Evolutionary conservation across 2,113 vertebrate species (phyloP), one percentile per base, ranked within the genome.

Genomic region (Gallinago undulata): DNA sequence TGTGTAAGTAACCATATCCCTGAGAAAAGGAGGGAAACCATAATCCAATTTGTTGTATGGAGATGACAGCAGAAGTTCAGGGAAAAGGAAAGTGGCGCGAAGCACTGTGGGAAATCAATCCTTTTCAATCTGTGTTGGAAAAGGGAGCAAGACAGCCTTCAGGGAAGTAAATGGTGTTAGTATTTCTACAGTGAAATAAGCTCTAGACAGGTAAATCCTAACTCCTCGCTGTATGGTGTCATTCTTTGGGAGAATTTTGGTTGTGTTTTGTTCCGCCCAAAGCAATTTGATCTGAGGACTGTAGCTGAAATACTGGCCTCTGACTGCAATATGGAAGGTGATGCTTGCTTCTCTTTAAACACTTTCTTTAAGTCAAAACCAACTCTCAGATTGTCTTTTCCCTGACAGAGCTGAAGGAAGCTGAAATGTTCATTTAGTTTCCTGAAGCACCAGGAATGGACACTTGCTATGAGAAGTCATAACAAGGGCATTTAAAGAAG

Each of bases 131-230:
- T 67, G 5, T 55, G 14, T 23, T 47, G 43, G 41, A 78, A 74
- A 94, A 78, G 24, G 81, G 41, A 62, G 28, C 21, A 59, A 63
- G 37, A 41, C 28, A 78, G 28, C 23, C 37, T 75, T 72, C 81
- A 72, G 23, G 28, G 37, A 37, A 77, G 41, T 70, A 55, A 87
- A 62, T 28, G 4, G n/a, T 60, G 4, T 45, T 33, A 67, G 11
- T 66, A 63, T 81, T 91, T 78, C 66, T 84, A 35, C 43, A 75
- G n/a, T 55, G 47, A 89, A 93, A 84, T 74, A 78, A 84, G 16
- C n/a, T 78, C n/a, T 59, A 35, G 43, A 43, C 24, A 50, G 41
- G n/a, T 28, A 89, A 89, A 91, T 55, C 43, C 33, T 18, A 47
- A 43, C 41, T 63, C 13, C 19, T 91, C 4, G 5, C n/a, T 45